Base-by-base conservation (phyloP, 2,113 vertebrate genomes). In the Microtus ochrogaster region DNA sequence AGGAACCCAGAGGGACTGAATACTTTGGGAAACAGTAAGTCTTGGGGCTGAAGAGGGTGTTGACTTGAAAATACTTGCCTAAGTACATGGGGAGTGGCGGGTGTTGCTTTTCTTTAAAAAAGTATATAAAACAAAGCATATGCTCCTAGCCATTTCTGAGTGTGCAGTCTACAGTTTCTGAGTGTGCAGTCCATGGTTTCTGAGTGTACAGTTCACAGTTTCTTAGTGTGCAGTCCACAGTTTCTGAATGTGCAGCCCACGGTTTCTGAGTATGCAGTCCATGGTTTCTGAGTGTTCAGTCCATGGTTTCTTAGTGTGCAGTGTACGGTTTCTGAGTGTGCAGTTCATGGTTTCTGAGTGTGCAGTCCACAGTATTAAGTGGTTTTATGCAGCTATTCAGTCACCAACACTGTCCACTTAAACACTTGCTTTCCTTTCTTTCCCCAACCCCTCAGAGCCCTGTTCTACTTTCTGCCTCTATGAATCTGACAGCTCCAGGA, bases 311-410 rank as follows among this genome's bases (percentile, higher is more conserved):
- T 5, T 22, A 41, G 68, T 0, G 19, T 5, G 16, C 36, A 4
- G 55, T 0, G 12, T 10, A 33, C 0, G 0, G 14, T 28, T 36
- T 68, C 12, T 6, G 47, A n/a, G 68, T 0, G 11, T 5, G 12
- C 41, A 4, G 63, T 0, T 21, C 17, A 33, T 0, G 14, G 13
- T 22, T 36, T 68, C 12, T 5, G 36, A n/a, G 68, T 1, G 14
- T 5, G 12, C 41, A 4, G 63, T 0, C 21, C 21, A 33, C 0
- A 3, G 58, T 7, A 58, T 58, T 21, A 58, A 58, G 19, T 21
- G 58, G 58, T 58, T 58, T 58, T 22, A 1, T 8, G 0, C 0
- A 0, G 44, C 1, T 14, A 41, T 2, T 39, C 13, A 19, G 36
- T 3, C 7, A 0, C 28, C 10, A 3, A 52, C 87, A 4, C 16